Percentiles rank a stretch among this genome's conserved stretches.
Conservation (phyloP, 53 echinoderm and acorn worm species). For the Temnopleurus reevesii region DNA sequence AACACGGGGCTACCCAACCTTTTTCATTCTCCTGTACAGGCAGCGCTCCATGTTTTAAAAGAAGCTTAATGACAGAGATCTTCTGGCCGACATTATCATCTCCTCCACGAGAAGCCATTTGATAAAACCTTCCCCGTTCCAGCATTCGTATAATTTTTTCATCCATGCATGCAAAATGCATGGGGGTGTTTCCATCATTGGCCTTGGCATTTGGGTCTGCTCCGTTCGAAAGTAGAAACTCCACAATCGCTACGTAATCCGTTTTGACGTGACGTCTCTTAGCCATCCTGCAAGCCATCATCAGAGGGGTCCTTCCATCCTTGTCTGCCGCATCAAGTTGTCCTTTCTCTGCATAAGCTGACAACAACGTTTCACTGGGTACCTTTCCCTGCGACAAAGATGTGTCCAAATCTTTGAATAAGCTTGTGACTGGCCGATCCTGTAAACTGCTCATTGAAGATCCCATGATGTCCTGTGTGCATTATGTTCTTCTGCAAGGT, state of each 20-base stretch:
- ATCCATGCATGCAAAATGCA: conserved; percentile 23
- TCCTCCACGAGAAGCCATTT: no score
- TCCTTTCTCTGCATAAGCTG: neutral
- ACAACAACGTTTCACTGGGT: no score
- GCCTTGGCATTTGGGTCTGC: neutral
- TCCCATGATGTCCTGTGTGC: no score
- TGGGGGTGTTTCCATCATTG: neutral
- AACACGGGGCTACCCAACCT: neutral
- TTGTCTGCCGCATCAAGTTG: conserved; percentile 4
- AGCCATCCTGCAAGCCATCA: conserved; percentile 1
- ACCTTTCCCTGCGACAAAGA: no score
- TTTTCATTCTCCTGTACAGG: neutral
- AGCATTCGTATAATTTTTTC: no score
- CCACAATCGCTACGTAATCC: no score
- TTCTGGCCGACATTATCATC: neutral
- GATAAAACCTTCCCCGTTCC: neutral
- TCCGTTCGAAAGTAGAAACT: neutral
- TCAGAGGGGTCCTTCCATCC: conserved; percentile 12
- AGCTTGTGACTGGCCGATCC: no score
- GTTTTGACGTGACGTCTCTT: no score
- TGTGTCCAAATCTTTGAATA: no score
- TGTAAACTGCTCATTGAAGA: no score
- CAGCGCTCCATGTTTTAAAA: neutral
- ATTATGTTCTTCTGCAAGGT: no score
- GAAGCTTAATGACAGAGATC: neutral